Evolutionary conservation across 1,140 invertebrate genomes (phyloP).

Genomic region (Steinernema khuongi): DNA sequence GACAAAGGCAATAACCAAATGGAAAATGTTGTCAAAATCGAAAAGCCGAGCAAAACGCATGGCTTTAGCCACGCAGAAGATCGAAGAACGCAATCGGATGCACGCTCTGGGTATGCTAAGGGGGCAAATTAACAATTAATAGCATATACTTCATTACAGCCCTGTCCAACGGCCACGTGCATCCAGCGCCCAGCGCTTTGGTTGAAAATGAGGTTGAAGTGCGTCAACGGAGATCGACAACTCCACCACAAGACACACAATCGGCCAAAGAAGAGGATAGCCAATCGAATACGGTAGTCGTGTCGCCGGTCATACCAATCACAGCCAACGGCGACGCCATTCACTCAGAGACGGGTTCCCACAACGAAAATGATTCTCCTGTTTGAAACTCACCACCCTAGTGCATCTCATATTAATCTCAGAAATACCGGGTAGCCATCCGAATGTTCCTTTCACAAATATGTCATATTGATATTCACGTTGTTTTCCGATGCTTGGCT

Average conservation of each 20-base stretch:
- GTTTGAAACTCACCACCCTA: too few relatives aligned
- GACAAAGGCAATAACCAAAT: conserved; percentile 43
- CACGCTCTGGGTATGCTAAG: conserved; percentile 1
- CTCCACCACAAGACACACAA: background rate
- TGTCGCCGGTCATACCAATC: background rate
- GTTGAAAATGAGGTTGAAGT: background rate
- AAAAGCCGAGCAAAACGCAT: conserved; percentile 38
- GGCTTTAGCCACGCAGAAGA: conserved; percentile 30
- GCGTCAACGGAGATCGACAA: background rate
- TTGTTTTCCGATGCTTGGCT: too few relatives aligned
- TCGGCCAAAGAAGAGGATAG: background rate
- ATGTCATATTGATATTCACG: too few relatives aligned
- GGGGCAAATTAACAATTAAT: background rate
- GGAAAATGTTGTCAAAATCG: conserved; percentile 41
- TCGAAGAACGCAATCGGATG: conserved; percentile 21
- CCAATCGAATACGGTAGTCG: background rate
- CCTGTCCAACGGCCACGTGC: conserved; percentile 1
- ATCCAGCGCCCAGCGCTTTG: background rate
- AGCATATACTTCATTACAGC: background rate
- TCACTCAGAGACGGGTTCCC: background rate
- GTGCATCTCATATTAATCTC: too few relatives aligned
- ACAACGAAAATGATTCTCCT: background rate
- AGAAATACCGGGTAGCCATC: too few relatives aligned
- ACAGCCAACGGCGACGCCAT: background rate
- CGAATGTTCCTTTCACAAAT: too few relatives aligned